Evolutionary conservation across 1,140 invertebrate genomes (phyloP).

Genomic region (Drosophila orosa): DNA sequence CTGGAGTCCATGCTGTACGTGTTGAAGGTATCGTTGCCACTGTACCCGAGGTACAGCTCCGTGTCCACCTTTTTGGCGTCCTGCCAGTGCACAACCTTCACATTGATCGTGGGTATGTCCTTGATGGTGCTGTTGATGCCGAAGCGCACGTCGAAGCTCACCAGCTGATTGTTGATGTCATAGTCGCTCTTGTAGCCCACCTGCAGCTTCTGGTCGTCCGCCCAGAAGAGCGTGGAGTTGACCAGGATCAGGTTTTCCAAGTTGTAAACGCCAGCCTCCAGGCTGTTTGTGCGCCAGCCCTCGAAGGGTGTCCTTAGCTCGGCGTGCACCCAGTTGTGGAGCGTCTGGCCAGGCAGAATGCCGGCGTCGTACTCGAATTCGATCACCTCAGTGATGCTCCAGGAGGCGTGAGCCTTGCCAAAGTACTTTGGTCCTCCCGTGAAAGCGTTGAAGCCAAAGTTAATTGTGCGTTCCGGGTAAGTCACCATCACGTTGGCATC

Average conservation of each 20-base stretch:
- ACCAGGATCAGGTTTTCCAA: constrained; percentile 68
- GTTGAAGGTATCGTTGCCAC: constrained; percentile 79
- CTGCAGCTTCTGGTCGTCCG: constrained; percentile 85
- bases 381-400: constrained; percentile 86
- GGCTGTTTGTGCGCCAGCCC: constrained; percentile 89
- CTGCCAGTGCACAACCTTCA: constrained; percentile 86
- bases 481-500: constrained; percentile 87
- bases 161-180: constrained; percentile 69
- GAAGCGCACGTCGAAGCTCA: constrained; percentile 85
- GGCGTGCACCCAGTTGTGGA: constrained; percentile 84
- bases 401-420: constrained; percentile 85
- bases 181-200: constrained; percentile 85
- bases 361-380: constrained; percentile 85
- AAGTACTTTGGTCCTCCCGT: constrained; percentile 84
- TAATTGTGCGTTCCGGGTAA: constrained; percentile 90
- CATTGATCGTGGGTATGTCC: constrained; percentile 85
- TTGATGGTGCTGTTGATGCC: constrained; percentile 86
- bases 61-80: constrained; percentile 85
- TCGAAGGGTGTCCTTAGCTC: constrained; percentile 89
- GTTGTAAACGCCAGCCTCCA: constrained; percentile 85
- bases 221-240: constrained; percentile 85
- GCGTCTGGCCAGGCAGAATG: constrained; percentile 79
- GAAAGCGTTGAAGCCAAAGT: constrained; percentile 86
- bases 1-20: constrained; percentile 85
- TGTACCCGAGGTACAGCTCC: constrained; percentile 84